Conservation (phyloP, 2,797 vertebrate genomes). For the Enteromius unitaeniatus region DNA sequence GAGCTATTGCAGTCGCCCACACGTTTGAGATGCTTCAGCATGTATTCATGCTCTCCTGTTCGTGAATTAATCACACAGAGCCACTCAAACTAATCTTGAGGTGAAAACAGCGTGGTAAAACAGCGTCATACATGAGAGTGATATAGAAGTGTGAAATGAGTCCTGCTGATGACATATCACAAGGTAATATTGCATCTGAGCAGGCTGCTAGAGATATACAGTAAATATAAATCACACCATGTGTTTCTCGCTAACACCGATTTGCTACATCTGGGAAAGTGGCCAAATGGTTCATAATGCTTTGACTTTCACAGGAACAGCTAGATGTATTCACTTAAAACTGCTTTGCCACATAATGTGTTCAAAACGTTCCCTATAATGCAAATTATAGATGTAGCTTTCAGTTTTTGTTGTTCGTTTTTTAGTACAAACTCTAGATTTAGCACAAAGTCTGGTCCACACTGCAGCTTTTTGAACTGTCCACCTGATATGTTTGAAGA, state of each 20-base stretch:
- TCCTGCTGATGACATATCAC: neutral
- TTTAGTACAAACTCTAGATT: too few relatives aligned
- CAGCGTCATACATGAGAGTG: constrained; percentile 11
- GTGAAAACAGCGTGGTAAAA: neutral
- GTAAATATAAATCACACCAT: constrained; percentile 19
- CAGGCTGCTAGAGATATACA: neutral
- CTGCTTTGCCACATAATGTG: constrained; percentile 1
- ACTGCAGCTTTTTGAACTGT: neutral
- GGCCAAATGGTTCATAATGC: neutral
- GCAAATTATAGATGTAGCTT: neutral
- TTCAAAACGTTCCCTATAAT: neutral
- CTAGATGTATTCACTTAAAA: constrained; percentile 1
- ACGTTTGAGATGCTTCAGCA: constrained; percentile 16
- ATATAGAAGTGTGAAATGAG: neutral
- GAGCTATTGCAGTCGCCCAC: constrained; percentile 23
- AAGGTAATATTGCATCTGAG: neutral
- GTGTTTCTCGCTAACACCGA: neutral
- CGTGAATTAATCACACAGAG: constrained; percentile 55
- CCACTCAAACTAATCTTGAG: neutral
- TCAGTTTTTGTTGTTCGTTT: neutral
- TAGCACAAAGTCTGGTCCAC: neutral
- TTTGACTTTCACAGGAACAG: constrained; percentile 25
- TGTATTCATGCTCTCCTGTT: constrained; percentile 36
- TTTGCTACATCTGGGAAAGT: constrained; percentile 4
- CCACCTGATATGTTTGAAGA: neutral